Percentiles rank a stretch among this genome's conserved stretches.
Conservation (phyloP, 2,113 vertebrate genomes). For the Ondatra zibethicus region DNA sequence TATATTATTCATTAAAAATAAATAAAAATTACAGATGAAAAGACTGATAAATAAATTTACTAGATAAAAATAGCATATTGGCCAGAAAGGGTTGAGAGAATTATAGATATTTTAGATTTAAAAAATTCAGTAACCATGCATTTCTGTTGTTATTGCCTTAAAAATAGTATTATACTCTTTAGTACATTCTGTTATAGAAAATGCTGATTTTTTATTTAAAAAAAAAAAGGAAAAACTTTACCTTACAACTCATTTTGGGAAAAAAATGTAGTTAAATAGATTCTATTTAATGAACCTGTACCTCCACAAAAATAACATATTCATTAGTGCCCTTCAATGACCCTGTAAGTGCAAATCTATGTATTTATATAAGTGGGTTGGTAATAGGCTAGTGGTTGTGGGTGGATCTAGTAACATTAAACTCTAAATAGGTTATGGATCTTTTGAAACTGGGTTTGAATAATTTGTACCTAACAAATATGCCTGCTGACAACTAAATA, state of each 20-base stretch:
- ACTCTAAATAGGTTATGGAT: neutral
- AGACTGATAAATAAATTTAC: neutral
- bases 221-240: neutral
- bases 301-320: neutral
- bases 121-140: neutral
- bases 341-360: neutral
- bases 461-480: conserved; percentile 2
- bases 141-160: neutral
- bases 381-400: neutral
- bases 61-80: neutral
- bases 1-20: neutral
- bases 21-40: neutral
- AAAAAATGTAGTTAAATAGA: neutral
- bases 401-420: neutral
- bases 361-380: neutral
- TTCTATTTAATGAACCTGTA: conserved; percentile 4
- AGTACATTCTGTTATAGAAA: neutral
- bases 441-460: conserved; percentile 16
- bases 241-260: neutral
- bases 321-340: neutral
- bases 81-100: neutral
- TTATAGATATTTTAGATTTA: conserved; percentile 31
- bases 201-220: neutral
- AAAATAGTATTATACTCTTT: neutral
- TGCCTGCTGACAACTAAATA: neutral